phyloP scores from a whole-genome alignment of 1,140 invertebrate species.

The Chironomus striatipennis region DNA sequence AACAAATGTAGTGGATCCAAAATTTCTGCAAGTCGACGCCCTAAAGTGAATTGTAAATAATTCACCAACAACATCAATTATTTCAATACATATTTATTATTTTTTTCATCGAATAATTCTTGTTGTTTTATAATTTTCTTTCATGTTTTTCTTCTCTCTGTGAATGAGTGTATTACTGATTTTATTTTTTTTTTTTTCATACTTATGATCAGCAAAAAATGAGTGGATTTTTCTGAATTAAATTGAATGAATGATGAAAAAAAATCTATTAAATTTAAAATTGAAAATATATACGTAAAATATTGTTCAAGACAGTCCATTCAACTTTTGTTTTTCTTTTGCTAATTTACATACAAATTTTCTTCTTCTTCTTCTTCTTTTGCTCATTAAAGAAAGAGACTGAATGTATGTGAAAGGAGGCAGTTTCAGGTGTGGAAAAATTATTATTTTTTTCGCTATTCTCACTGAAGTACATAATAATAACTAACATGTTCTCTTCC shows the following conservation, averaged over 20 bases:
- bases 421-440: not conserved
- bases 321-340: conserved; percentile 1
- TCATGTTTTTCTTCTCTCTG: no score
- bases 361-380: not conserved
- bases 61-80: not conserved
- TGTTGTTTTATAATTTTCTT: not conserved
- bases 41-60: not conserved
- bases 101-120: conserved; percentile 3
- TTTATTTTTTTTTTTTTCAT: not conserved
- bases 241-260: not conserved
- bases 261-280: not conserved
- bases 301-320: not conserved
- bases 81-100: conserved; percentile 12
- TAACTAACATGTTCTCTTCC: no score
- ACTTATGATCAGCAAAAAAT: not conserved
- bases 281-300: not conserved
- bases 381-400: not conserved
- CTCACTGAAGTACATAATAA: no score
- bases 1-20: no score
- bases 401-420: not conserved
- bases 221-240: not conserved
- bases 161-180: no score
- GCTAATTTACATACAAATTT: not conserved
- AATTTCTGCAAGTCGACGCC: not conserved
- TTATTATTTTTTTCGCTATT: no score